A percentile compares a stretch with the other conserved stretches of the same genome.
phyloP scores from a whole-genome alignment of 1,140 invertebrate genomes.

The Chrysopa pallens region DNA sequence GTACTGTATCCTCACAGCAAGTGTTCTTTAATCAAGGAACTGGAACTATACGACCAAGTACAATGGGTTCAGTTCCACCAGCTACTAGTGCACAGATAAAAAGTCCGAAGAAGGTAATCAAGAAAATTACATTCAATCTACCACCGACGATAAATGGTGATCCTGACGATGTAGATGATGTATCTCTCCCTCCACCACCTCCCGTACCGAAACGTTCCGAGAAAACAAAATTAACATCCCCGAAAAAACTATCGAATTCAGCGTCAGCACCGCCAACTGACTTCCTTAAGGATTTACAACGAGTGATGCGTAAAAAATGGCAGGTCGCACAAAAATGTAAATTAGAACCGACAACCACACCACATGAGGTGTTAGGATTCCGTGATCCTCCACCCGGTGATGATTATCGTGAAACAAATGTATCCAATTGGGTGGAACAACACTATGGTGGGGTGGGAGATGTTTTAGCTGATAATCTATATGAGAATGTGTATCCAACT shows the following conservation, averaged over 20 bases:
- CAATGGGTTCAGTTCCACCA: not conserved
- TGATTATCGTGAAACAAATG: slow-evolving; percentile 62
- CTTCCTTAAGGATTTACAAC: slow-evolving; percentile 71
- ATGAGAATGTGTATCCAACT: slow-evolving; percentile 35
- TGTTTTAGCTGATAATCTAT: slow-evolving; percentile 27
- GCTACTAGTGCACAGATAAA: not conserved
- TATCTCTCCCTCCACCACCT: slow-evolving; percentile 29
- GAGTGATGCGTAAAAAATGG: slow-evolving; percentile 88
- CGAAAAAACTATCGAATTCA: slow-evolving; percentile 51
- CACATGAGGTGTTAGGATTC: slow-evolving; percentile 80
- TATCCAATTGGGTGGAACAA: slow-evolving; percentile 79
- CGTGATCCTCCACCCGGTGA: slow-evolving; percentile 50
- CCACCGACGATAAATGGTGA: slow-evolving; percentile 9
- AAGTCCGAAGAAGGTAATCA: slow-evolving; percentile 20
- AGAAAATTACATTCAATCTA: slow-evolving; percentile 34
- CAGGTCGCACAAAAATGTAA: slow-evolving; percentile 84
- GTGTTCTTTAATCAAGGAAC: too few relatives aligned
- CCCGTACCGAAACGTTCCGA: slow-evolving; percentile 52
- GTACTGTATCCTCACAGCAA: too few relatives aligned
- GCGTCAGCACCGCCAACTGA: slow-evolving; percentile 59
- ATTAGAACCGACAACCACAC: slow-evolving; percentile 62
- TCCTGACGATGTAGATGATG: slow-evolving; percentile 18
- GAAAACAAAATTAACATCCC: slow-evolving; percentile 47
- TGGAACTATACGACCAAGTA: too few relatives aligned
- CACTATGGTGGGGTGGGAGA: slow-evolving; percentile 42